phyloP scores from a whole-genome alignment of 1,140 invertebrate species.

The Nephila pilipes region DNA sequence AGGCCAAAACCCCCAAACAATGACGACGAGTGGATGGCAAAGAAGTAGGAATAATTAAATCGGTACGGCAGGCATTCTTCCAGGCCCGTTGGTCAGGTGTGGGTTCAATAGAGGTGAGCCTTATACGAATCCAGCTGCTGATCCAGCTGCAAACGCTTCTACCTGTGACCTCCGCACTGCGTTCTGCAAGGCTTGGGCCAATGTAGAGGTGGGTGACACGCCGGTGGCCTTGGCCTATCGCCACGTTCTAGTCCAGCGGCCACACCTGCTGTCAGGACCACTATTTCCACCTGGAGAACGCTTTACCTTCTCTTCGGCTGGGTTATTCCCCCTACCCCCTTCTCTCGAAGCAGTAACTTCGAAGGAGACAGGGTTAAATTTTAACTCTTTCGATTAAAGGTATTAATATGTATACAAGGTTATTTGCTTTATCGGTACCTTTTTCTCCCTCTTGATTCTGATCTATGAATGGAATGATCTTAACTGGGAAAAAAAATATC shows the following conservation, averaged over 20 bases:
- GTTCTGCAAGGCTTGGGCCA: conserved; percentile 31
- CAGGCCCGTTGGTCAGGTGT: conserved; percentile 34
- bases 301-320: neutral
- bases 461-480: too few relatives aligned
- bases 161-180: conserved; percentile 67
- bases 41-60: conserved; percentile 34
- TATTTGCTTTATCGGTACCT: too few relatives aligned
- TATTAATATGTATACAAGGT: too few relatives aligned
- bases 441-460: too few relatives aligned
- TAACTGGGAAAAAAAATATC: too few relatives aligned
- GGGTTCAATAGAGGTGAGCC: conserved; percentile 7
- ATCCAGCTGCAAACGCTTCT: conserved; percentile 3
- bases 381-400: too few relatives aligned
- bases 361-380: too few relatives aligned
- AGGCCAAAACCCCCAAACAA: conserved; percentile 33
- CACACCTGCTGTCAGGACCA: conserved; percentile 66
- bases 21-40: neutral
- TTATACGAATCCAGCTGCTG: neutral
- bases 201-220: conserved; percentile 74
- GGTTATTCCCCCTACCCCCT: neutral
- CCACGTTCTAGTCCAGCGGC: conserved; percentile 74
- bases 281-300: conserved; percentile 34
- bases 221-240: conserved; percentile 75
- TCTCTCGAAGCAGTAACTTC: neutral
- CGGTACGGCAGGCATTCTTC: neutral